Evolutionary conservation across 2,888 invertebrate species (phyloP).

Genomic region (Spicauda simplicius): DNA sequence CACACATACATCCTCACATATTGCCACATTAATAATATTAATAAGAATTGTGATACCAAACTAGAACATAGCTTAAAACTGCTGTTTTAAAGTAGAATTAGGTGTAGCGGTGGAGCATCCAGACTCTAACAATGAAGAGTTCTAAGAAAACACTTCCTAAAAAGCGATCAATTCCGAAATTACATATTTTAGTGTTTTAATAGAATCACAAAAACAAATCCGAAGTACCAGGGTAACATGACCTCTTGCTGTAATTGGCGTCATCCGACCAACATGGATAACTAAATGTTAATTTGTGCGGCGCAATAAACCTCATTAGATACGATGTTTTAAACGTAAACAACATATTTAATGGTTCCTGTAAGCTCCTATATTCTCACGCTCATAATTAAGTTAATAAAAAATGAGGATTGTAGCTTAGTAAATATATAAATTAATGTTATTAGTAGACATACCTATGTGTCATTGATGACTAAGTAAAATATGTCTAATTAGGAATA

Average conservation of each 20-base stretch:
- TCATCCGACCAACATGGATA: conserved; percentile 8
- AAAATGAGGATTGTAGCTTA: neutral
- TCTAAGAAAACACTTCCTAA: too few relatives aligned
- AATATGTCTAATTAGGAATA: too few relatives aligned
- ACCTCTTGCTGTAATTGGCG: neutral
- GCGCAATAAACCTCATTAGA: conserved; percentile 11
- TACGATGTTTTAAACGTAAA: conserved; percentile 3
- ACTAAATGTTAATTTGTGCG: conserved; percentile 7
- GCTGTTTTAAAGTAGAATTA: too few relatives aligned
- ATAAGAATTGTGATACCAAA: too few relatives aligned
- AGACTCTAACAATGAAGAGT: too few relatives aligned
- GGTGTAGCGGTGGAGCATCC: too few relatives aligned
- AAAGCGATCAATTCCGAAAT: too few relatives aligned
- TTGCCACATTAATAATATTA: too few relatives aligned
- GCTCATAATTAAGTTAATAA: neutral
- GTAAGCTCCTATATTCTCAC: neutral
- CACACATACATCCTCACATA: too few relatives aligned
- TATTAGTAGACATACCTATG: neutral
- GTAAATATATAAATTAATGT: neutral
- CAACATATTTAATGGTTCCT: neutral
- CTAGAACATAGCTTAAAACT: too few relatives aligned
- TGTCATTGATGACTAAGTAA: neutral
- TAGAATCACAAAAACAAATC: too few relatives aligned
- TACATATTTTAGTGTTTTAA: too few relatives aligned
- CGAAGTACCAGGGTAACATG: neutral